These are phyloP conservation scores for Sturnira hondurensis DNA, from an alignment of 2,113 vertebrate species.

Conservation along the genomic window DNA sequence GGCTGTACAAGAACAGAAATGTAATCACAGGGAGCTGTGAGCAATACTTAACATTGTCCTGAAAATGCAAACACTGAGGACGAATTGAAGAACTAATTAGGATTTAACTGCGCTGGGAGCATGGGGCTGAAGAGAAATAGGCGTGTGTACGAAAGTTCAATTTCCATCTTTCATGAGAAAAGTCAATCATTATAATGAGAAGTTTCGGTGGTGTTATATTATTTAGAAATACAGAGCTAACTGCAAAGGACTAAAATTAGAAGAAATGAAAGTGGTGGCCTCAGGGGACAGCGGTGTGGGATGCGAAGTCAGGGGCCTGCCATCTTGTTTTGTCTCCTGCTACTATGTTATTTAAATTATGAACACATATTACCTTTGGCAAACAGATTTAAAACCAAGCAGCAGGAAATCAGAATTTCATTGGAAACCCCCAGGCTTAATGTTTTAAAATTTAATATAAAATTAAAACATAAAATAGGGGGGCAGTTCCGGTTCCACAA, in stretches of 20 bases:
- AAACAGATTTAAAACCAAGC: not conserved
- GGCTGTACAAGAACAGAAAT: not conserved
- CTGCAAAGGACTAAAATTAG: not conserved
- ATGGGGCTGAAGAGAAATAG: not conserved
- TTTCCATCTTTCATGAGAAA: not conserved
- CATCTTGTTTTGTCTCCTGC: not conserved
- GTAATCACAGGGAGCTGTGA: not conserved
- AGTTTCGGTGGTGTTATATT: not conserved
- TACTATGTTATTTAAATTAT: not conserved
- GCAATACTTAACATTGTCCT: not conserved
- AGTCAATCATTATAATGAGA: not conserved
- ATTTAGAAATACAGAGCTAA: not conserved
- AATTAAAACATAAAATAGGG: not conserved
- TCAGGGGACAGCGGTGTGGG: not conserved
- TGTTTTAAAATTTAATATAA: not conserved
- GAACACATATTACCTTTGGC: not conserved
- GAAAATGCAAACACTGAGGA: not conserved
- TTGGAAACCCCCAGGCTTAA: not conserved
- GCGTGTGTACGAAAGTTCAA: not conserved
- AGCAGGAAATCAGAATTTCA: conserved; percentile 22
- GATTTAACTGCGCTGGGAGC: not conserved
- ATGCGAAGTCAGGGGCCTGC: not conserved
- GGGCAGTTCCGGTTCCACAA: not conserved
- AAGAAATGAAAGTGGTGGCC: not conserved
- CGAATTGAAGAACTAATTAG: not conserved